Evolutionary conservation across 1,140 invertebrate genomes (phyloP).

Genomic region (Calephelis nemesis): DNA sequence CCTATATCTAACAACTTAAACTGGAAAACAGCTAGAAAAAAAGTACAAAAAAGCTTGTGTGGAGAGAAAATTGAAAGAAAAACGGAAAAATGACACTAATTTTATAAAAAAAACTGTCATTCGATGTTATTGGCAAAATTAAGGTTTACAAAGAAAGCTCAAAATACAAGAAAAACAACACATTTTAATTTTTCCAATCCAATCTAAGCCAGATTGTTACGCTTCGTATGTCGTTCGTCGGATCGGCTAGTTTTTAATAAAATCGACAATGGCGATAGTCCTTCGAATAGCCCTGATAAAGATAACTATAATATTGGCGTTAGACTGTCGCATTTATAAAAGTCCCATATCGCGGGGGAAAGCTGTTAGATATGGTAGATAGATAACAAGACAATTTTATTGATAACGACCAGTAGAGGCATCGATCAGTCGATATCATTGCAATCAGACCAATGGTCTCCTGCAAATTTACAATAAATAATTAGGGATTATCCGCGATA

Average conservation of each 20-base stretch:
- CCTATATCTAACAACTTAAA: too few species aligned
- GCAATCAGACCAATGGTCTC: slow-evolving; percentile 38
- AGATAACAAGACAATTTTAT: slow-evolving; percentile 70
- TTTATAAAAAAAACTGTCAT: too few species aligned
- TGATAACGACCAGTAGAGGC: slow-evolving; percentile 64
- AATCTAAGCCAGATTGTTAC: background rate
- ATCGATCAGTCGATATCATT: slow-evolving; percentile 72
- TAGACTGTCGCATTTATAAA: slow-evolving; percentile 59
- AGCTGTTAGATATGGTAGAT: slow-evolving; percentile 71
- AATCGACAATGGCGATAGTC: slow-evolving; percentile 34
- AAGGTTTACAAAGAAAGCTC: too few species aligned
- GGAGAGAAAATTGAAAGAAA: too few species aligned
- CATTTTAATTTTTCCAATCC: background rate
- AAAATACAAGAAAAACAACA: background rate
- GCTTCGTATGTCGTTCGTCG: background rate
- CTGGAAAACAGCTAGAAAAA: too few species aligned
- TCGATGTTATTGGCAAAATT: too few species aligned
- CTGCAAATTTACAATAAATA: slow-evolving; percentile 26
- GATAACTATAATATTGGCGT: slow-evolving; percentile 54
- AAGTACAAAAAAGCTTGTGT: too few species aligned
- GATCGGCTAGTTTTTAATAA: background rate
- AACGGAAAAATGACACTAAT: too few species aligned
- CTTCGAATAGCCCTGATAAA: slow-evolving; percentile 59
- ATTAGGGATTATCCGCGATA: slow-evolving; percentile 21
- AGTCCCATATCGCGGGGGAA: slow-evolving; percentile 71